These are phyloP conservation scores for Sussaba pulchella DNA, from an alignment of 2,888 invertebrate species.

Conservation along the genomic window DNA sequence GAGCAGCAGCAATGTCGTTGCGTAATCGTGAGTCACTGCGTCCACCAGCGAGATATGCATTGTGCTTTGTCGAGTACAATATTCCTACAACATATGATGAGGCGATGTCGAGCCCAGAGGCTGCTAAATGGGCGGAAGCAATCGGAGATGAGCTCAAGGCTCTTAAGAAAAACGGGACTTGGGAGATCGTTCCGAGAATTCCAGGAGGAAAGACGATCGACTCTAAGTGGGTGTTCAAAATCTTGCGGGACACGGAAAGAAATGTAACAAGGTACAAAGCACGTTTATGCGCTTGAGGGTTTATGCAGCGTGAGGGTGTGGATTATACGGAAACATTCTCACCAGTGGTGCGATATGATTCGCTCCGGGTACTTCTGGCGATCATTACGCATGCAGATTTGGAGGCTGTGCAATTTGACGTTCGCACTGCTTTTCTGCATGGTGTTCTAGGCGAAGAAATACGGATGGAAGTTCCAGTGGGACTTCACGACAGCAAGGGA, in stretches of 20 bases:
- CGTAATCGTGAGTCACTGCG: constrained; percentile 31
- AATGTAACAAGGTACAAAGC: constrained; percentile 45
- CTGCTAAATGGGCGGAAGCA: constrained; percentile 57
- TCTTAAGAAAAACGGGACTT: constrained; percentile 25
- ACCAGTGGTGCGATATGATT: constrained; percentile 50
- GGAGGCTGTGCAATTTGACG: constrained; percentile 50
- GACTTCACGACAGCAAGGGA: constrained; percentile 36
- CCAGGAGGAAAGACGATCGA: constrained; percentile 32
- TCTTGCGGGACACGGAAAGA: constrained; percentile 25
- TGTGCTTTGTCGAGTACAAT: constrained; percentile 46
- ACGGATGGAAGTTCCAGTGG: constrained; percentile 27
- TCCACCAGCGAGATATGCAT: constrained; percentile 43
- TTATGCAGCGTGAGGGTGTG: constrained; percentile 42
- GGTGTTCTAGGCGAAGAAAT: constrained; percentile 34
- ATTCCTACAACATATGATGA: constrained; percentile 44
- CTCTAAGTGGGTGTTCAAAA: constrained; percentile 49
- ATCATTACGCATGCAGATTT: constrained; percentile 34
- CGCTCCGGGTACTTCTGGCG: constrained; percentile 42
- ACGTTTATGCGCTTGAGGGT: constrained; percentile 52
- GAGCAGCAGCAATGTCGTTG: constrained; percentile 25
- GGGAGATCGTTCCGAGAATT: constrained; percentile 35
- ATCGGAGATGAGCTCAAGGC: constrained; percentile 49
- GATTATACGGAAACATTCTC: constrained; percentile 48
- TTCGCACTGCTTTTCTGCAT: constrained; percentile 42
- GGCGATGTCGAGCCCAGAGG: constrained; percentile 47